These are phyloP conservation scores for Atlantisia rogersi DNA, from an alignment of 2,113 vertebrate genomes.

Conservation along the genomic window DNA sequence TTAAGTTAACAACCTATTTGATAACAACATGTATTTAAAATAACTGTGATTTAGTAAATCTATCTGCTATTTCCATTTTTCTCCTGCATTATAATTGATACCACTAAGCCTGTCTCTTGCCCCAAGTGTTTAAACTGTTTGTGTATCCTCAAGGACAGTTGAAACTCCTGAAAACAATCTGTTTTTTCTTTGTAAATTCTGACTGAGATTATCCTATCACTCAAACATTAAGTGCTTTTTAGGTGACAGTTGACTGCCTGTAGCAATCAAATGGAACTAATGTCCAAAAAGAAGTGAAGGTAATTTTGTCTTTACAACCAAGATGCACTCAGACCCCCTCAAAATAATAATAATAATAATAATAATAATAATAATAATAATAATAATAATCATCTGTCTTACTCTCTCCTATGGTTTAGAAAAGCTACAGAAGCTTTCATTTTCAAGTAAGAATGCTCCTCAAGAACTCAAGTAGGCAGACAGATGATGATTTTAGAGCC, in stretches of 20 bases:
- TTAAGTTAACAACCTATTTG: neutral
- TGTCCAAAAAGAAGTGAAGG: neutral
- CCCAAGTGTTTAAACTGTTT: neutral
- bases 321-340: neutral
- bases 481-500: slow-evolving; percentile 54
- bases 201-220: neutral
- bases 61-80: neutral
- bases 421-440: neutral
- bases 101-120: neutral
- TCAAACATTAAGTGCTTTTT: neutral
- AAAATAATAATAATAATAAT: neutral
- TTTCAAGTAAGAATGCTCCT: neutral
- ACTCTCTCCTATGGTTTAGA: neutral
- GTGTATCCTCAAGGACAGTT: neutral
- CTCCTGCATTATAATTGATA: neutral
- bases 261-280: neutral
- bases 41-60: neutral
- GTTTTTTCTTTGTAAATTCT: neutral
- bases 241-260: neutral
- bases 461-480: neutral
- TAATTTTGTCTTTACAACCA: slow-evolving; percentile 10
- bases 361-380: neutral
- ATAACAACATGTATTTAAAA: neutral
- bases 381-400: neutral
- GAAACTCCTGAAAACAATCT: slow-evolving; percentile 4